These are phyloP conservation scores for Crotalus horridus DNA, from an alignment of 2,113 vertebrate genomes.

Conservation along the genomic window DNA sequence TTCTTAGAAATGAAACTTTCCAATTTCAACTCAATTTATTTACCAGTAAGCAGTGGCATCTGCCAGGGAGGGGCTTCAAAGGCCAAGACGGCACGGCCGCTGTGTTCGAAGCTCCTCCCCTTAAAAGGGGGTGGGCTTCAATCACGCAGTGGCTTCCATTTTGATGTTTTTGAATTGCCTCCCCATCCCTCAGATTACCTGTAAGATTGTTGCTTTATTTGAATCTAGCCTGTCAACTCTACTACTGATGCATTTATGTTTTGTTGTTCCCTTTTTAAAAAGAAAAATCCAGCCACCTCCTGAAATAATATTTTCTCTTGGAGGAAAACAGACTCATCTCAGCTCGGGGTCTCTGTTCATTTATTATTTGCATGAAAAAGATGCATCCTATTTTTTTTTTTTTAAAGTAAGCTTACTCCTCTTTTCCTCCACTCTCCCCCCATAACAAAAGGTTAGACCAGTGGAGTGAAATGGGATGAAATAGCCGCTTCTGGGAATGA, in stretches of 20 bases:
- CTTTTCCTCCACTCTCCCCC: background rate
- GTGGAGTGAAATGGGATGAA: constrained; percentile 44
- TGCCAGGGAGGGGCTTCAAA: background rate
- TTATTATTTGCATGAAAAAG: background rate
- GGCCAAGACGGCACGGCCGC: background rate
- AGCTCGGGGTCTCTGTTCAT: background rate
- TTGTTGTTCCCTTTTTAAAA: background rate
- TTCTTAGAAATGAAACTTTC: background rate
- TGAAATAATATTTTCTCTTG: background rate
- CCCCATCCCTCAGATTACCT: background rate
- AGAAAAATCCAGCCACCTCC: background rate
- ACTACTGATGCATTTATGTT: background rate
- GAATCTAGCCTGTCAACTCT: background rate
- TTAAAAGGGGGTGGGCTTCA: background rate
- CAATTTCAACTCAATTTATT: background rate
- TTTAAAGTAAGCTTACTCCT: background rate
- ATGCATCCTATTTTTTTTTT: background rate
- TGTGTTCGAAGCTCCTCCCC: background rate
- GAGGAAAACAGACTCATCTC: background rate
- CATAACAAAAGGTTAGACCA: background rate
- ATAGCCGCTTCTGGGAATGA: constrained; percentile 40
- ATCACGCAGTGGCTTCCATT: background rate
- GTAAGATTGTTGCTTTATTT: background rate
- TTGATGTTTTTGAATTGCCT: background rate
- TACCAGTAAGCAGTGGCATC: background rate